Evolutionary conservation across 2,797 vertebrate species (phyloP).

Genomic region (Lycodopsis pacificus): DNA sequence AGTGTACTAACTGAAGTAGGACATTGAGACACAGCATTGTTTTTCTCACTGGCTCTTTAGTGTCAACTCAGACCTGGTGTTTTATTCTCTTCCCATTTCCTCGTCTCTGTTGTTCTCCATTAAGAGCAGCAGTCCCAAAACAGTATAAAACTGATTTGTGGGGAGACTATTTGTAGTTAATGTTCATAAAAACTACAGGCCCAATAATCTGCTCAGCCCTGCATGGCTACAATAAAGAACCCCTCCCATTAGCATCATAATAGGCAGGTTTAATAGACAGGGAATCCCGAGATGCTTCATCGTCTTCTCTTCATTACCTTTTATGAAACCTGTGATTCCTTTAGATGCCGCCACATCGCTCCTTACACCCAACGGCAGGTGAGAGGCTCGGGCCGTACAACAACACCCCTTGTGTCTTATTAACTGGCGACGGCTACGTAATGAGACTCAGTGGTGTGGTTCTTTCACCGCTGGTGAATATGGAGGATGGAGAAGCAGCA

Average conservation of each 20-base stretch:
- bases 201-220: constrained; percentile 39
- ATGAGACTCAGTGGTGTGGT: neutral
- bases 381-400: constrained; percentile 27
- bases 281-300: constrained; percentile 46
- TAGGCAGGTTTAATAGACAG: constrained; percentile 50
- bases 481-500: constrained; percentile 1
- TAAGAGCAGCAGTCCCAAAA: constrained; percentile 27
- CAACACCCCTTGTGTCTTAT: constrained; percentile 40
- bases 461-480: neutral
- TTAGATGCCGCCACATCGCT: constrained; percentile 8
- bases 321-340: constrained; percentile 49
- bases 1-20: too few relatives aligned
- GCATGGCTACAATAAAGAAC: constrained; percentile 44
- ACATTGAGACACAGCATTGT: neutral
- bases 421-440: constrained; percentile 34
- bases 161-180: constrained; percentile 51
- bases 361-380: constrained; percentile 18
- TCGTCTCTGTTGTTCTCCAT: constrained; percentile 24
- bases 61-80: neutral
- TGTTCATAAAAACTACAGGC: constrained; percentile 45
- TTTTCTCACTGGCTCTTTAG: neutral
- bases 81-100: neutral
- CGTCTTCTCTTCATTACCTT: constrained; percentile 56
- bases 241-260: constrained; percentile 51
- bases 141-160: constrained; percentile 51